Percentiles rank a stretch among this genome's conserved stretches.
These are phyloP conservation scores for Pygathrix nemaeus DNA, from an alignment of 2,113 vertebrate genomes.

Conservation along the genomic window DNA sequence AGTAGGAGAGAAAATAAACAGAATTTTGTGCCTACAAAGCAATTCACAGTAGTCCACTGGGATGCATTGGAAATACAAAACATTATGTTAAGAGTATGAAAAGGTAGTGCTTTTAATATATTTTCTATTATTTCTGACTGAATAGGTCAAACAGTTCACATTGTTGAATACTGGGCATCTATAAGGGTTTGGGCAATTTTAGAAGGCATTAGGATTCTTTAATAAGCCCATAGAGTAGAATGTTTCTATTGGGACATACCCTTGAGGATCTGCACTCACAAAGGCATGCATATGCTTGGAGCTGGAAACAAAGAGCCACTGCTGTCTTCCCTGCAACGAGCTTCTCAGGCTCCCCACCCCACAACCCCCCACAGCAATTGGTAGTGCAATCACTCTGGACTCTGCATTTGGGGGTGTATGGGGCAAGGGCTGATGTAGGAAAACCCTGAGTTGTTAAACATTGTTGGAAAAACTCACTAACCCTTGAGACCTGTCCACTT, in stretches of 20 bases:
- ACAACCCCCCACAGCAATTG: neutral
- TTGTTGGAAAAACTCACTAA: neutral
- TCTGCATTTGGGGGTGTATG: neutral
- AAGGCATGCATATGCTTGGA: neutral
- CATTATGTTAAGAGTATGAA: neutral
- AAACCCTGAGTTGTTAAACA: neutral
- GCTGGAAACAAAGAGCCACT: neutral
- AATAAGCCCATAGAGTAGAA: neutral
- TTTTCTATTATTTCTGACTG: constrained; percentile 20
- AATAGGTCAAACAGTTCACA: neutral
- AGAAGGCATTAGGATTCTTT: neutral
- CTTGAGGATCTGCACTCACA: neutral
- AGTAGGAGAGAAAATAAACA: constrained; percentile 18
- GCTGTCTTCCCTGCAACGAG: neutral
- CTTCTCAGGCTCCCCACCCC: neutral
- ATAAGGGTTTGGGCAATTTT: neutral
- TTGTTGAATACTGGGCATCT: neutral
- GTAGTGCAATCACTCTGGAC: neutral
- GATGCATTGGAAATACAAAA: constrained; percentile 19
- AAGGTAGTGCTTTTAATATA: constrained; percentile 34
- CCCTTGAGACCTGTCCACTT: neutral
- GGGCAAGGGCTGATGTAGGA: fast-evolving
- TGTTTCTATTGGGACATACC: neutral
- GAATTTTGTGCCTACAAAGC: constrained; percentile 30
- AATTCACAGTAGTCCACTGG: neutral